Conservation (phyloP, 2,113 vertebrate species). For the Microcebus lehilahytsara region DNA sequence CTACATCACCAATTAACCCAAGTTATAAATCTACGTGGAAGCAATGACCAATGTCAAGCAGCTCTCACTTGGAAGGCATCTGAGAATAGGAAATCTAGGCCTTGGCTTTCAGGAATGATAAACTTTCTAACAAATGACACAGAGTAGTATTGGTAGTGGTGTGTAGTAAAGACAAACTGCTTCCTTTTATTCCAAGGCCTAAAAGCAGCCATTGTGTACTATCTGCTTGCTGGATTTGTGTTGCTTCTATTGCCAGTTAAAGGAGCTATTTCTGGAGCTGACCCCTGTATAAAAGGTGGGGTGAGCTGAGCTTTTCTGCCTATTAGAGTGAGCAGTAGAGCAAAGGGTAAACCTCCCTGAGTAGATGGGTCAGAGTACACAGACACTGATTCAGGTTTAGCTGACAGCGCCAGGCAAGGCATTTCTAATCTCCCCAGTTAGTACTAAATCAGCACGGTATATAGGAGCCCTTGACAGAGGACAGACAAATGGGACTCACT, state of each 20-base stretch:
- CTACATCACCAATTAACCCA: neutral
- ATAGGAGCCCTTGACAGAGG: constrained; percentile 80
- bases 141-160: neutral
- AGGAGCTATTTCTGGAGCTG: constrained; percentile 82
- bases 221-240: constrained; percentile 75
- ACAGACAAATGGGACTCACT: constrained; percentile 77
- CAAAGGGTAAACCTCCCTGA: constrained; percentile 80
- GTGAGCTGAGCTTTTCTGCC: constrained; percentile 81
- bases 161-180: neutral
- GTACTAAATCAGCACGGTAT: constrained; percentile 78
- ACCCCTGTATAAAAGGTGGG: constrained; percentile 76
- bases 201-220: constrained; percentile 31
- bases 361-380: constrained; percentile 73
- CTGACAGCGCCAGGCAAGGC: constrained; percentile 79
- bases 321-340: constrained; percentile 80
- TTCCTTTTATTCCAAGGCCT: constrained; percentile 31
- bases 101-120: neutral
- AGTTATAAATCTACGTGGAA: neutral
- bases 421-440: constrained; percentile 81
- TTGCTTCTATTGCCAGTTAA: constrained; percentile 77
- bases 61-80: neutral
- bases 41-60: neutral
- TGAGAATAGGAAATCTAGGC: neutral
- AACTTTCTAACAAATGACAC: neutral
- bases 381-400: constrained; percentile 78